Base-by-base conservation (phyloP, 2,888 invertebrate species). In the Abrostola triplasia region DNA sequence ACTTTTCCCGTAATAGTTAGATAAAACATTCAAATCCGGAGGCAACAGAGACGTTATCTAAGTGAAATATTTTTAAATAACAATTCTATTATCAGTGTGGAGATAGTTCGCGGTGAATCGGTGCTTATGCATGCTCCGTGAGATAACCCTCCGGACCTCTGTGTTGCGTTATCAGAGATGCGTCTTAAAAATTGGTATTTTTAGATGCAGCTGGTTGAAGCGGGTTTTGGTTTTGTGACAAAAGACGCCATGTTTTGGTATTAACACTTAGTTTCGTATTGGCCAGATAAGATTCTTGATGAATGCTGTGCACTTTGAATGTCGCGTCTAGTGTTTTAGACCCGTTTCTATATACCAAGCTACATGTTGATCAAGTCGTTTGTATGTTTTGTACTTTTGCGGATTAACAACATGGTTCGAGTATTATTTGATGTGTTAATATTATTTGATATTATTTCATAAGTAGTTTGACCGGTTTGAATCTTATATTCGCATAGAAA, bases 121-220 rank as follows among this genome's bases (percentile, higher is more conserved):
- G 55, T 67, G 72, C 54, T 69, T 70, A 61, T 68, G 77, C 71
- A 77, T 72, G 69, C 60, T 59, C 62, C 64, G 52, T 13, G 38
- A 54, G 80, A 80, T 80, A 80, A 72, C 80, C 80, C 66, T n/a
- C 44, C 42, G 70, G 65, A 56, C 65, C 80, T 44, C 59, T 13
- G 36, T 62, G 49, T 58, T 35, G 41, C 10, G 66, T 76, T 80
- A 80, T 80, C 79, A 65, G 56, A 48, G 50, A 52, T 51, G 38
- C 70, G 76, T 76, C 68, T 64, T 76, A 65, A 58, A 72, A 78
- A 67, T 58, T 66, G 66, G 51, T 78, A 79, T 76, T 73, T 76
- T 80, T 80, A 72, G 70, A 64, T 57, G 52, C 71, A 66, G 44
- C 40, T 11, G 42, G 49, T 61, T 48, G 48, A 52, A 62, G 24